Percentiles rank a stretch among this genome's conserved stretches.
phyloP scores from a whole-genome alignment of 2,113 vertebrate genomes.

The Cyprinodon variegatus region DNA sequence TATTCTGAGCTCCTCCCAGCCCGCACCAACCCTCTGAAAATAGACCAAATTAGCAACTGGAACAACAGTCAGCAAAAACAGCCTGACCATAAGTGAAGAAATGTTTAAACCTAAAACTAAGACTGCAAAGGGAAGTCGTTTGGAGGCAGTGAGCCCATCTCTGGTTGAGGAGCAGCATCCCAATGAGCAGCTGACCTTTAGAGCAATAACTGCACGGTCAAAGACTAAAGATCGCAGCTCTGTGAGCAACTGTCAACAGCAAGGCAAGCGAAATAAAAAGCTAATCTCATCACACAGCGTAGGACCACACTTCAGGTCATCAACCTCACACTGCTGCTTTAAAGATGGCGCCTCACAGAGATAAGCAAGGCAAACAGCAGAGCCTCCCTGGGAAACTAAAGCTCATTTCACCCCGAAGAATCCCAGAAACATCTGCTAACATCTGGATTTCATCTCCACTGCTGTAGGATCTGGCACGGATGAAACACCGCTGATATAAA shows the following conservation, averaged over 20 bases:
- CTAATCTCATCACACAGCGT: conserved; percentile 17
- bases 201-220: conserved; percentile 27
- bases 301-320: conserved; percentile 7
- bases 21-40: neutral
- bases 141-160: conserved; percentile 3
- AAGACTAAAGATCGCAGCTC: conserved; percentile 12
- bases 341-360: neutral
- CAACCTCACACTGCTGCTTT: neutral
- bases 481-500: neutral
- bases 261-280: neutral
- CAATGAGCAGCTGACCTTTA: conserved; percentile 39
- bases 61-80: neutral
- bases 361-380: neutral
- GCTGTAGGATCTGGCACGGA: neutral
- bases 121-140: neutral
- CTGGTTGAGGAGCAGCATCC: conserved; percentile 19
- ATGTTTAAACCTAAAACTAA: neutral
- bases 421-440: neutral
- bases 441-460: neutral
- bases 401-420: neutral
- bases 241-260: conserved; percentile 18
- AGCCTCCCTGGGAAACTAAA: neutral
- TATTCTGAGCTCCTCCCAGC: neutral
- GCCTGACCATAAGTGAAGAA: neutral
- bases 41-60: neutral